Base-by-base conservation (phyloP, 2,113 vertebrate genomes). In the Podarcis cretensis region DNA sequence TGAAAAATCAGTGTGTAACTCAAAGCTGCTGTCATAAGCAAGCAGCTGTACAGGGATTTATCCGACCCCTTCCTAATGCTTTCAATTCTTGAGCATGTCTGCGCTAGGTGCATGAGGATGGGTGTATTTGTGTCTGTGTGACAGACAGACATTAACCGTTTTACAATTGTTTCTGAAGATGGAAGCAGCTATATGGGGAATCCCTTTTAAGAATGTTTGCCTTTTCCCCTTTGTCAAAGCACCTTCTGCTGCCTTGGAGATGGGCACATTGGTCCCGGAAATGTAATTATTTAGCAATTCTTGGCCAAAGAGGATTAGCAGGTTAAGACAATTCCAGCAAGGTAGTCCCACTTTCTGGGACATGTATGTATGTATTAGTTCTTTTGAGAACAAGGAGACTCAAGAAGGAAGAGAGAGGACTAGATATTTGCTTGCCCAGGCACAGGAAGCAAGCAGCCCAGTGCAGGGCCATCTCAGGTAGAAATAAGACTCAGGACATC, bases 241-340 rank as follows among this genome's bases (percentile, higher is more conserved):
- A 78, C 43, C 43, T 76, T 74, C 27, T 82, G 59, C 68, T 75
- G 9, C 35, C 35, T 2, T n/a, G 54, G 54, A 76, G 21, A 63
- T 27, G 37, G 6, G 12, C 21, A 76, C 71, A n/a, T 88, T 88
- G 48, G 40, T 21, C 75, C 35, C 77, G 54, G 93, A 40, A 79
- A 66, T 69, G 81, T 59, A 59, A 85, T 94, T 94, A 95, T 75
- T 63, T 0, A 0, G 69, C 35, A 43, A 87, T 86, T 93, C 71
- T 81, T 0, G 4, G 81, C 32, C 92, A 92, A 94, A 93, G 94
- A 94, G 89, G 92, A 94, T 95, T 94, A 94, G 9, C 6, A 0
- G 21, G 89, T 88, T 94, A 93, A 91, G 84, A 84, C 86, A 79
- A 80, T 84, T 63, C 79, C 74, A 87, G 32, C 14, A 40, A 40